These are phyloP conservation scores for Xyrauchen texanus DNA, from an alignment of 2,113 vertebrate genomes.

Conservation along the genomic window DNA sequence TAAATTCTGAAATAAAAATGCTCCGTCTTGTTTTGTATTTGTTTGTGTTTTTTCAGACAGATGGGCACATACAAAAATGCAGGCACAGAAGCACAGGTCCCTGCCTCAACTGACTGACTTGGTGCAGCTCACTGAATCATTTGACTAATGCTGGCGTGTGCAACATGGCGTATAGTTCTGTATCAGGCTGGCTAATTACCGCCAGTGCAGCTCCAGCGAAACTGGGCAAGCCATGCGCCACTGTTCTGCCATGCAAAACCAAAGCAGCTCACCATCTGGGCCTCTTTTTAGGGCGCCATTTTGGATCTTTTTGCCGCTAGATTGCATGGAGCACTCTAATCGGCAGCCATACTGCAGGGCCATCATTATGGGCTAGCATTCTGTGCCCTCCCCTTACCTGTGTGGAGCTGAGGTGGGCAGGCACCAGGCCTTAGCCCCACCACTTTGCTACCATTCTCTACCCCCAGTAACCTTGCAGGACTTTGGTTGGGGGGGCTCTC, in stretches of 20 bases:
- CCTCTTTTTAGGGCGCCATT: slow-evolving; percentile 48
- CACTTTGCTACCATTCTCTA: slow-evolving; percentile 20
- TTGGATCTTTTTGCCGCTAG: slow-evolving; percentile 43
- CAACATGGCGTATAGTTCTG: slow-evolving; percentile 47
- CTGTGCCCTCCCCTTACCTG: slow-evolving; percentile 34
- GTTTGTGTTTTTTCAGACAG: slow-evolving; percentile 34
- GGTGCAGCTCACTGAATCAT: slow-evolving; percentile 51
- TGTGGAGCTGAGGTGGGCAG: slow-evolving; percentile 22
- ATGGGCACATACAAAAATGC: slow-evolving; percentile 45
- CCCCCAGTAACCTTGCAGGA: slow-evolving; percentile 60
- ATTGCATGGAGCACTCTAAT: slow-evolving; percentile 32
- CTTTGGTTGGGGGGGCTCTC: slow-evolving; percentile 46
- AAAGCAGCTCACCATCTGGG: slow-evolving; percentile 48
- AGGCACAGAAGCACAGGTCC: slow-evolving; percentile 26
- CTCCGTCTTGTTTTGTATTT: slow-evolving; percentile 21
- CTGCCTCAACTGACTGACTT: slow-evolving; percentile 50
- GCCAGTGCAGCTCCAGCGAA: slow-evolving; percentile 25
- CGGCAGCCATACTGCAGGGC: slow-evolving; percentile 35
- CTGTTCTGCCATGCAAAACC: slow-evolving; percentile 8
- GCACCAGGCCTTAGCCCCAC: slow-evolving; percentile 20
- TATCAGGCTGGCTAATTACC: slow-evolving; percentile 53
- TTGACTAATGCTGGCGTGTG: slow-evolving; percentile 56
- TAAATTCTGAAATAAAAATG: slow-evolving; percentile 31
- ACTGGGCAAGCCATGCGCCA: neutral
- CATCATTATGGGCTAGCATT: slow-evolving; percentile 5